Evolutionary conservation across 2,113 vertebrate species (phyloP).

Genomic region (Ploceus nigricollis): DNA sequence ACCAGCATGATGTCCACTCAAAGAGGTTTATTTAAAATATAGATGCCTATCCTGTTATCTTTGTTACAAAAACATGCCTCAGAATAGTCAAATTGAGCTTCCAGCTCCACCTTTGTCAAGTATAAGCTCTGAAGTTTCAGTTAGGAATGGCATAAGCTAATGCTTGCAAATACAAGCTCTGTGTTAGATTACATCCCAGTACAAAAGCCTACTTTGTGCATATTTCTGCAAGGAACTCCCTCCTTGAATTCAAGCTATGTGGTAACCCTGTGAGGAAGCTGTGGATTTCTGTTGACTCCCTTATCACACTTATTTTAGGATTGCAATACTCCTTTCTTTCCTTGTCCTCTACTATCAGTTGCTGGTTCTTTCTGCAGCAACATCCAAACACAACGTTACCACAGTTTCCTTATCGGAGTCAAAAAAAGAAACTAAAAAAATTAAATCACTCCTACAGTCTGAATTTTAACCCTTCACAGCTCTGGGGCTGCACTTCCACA

Average conservation of each 20-base stretch:
- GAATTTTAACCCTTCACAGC: neutral
- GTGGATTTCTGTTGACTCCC: neutral
- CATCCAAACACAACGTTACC: neutral
- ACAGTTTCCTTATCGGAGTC: neutral
- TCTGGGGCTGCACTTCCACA: neutral
- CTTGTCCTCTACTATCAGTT: neutral
- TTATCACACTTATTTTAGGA: neutral
- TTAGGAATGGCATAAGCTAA: neutral
- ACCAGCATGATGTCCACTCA: neutral
- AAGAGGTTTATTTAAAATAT: neutral
- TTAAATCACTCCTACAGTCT: neutral
- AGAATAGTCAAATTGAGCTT: neutral
- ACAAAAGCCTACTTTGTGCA: neutral
- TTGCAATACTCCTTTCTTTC: neutral
- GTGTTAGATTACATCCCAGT: neutral
- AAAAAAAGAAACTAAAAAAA: neutral
- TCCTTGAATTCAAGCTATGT: neutral
- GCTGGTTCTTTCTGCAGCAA: neutral
- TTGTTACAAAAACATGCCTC: neutral
- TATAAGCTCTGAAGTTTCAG: neutral
- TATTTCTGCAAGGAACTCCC: neutral
- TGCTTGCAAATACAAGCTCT: neutral
- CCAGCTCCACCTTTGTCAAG: neutral
- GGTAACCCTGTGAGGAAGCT: neutral
- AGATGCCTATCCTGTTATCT: neutral